These are phyloP conservation scores for Temnothorax longispinosus DNA, from an alignment of 1,140 invertebrate species.

Conservation along the genomic window DNA sequence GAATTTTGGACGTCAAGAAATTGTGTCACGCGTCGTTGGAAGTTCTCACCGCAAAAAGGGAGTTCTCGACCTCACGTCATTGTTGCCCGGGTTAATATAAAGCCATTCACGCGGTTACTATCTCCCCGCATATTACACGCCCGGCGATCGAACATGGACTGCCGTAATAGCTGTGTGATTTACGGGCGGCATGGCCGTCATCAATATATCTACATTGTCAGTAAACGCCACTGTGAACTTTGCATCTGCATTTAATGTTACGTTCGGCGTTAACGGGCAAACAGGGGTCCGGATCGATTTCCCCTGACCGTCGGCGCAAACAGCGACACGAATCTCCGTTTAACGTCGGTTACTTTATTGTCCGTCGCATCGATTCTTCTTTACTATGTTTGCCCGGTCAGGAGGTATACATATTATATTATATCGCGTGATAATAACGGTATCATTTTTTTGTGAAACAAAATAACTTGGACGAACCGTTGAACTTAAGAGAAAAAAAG, in stretches of 20 bases:
- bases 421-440: neutral
- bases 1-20: neutral
- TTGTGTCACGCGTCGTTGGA: neutral
- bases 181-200: conserved; percentile 28
- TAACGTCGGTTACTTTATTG: conserved; percentile 44
- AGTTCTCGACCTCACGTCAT: neutral
- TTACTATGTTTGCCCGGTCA: conserved; percentile 9
- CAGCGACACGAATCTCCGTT: conserved; percentile 53
- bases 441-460: neutral
- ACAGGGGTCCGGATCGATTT: conserved; percentile 45
- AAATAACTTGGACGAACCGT: too few relatives aligned
- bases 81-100: neutral
- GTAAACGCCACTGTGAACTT: conserved; percentile 60
- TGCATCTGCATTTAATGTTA: conserved; percentile 61
- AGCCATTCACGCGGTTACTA: conserved; percentile 23
- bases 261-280: conserved; percentile 59
- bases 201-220: conserved; percentile 50
- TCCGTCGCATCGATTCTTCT: conserved; percentile 27
- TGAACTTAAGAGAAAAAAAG: too few relatives aligned
- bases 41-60: neutral
- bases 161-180: conserved; percentile 41
- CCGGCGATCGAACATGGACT: conserved; percentile 39
- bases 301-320: conserved; percentile 31
- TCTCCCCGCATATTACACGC: conserved; percentile 21
- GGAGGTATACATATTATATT: neutral